Evolutionary conservation across 2,888 invertebrate species (phyloP), one percentile per base, ranked within the genome.

Genomic region (Lomographa bimaculata): DNA sequence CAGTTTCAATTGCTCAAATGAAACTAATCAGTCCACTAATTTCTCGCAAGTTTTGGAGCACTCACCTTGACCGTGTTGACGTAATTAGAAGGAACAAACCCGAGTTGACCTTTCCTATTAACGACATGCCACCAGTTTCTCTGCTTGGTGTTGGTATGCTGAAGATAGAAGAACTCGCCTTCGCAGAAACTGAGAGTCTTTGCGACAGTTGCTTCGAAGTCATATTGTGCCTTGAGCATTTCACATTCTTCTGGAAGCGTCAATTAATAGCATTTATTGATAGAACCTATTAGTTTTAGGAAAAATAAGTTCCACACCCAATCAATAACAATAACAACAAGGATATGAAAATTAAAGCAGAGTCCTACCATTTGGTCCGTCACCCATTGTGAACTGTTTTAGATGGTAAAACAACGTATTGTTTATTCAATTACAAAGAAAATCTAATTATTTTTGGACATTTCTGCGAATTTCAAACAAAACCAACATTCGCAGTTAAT

Each of bases 91-190:
- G 96, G 96, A 55, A 96, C 95, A 68, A 95, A 96, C 32, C 96
- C 96, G 54, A 95, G 91, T 76, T 95, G 94, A 59, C 95, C 96
- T 71, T 92, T 92, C 73, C 91, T 93, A 83, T 95, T 95, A 56
- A 96, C 93, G 28, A 96, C 96, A 89, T 95, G 95, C 96, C 95
- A 96, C 96, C 96, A 96, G 72, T 96, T 96, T 50, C 93, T 91
- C 71, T 95, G 94, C 64, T 95, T 95, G 2, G 93, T 93, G 49
- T 93, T 94, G 9, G 91, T 93, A 70, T 95, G 95, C 64, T 96
- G 93, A 8, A 96, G 84, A 60, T 94, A 93, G 73, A 96, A 96
- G 71, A 92, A 93, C 72, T 96, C 96, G 46, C 95, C 94, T 65
- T 93, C 94, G 53, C 91, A 91, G 78, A 96, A 96, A 71, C 94